Conservation (phyloP, 2,888 invertebrate genomes). For the Homarus gammarus region DNA sequence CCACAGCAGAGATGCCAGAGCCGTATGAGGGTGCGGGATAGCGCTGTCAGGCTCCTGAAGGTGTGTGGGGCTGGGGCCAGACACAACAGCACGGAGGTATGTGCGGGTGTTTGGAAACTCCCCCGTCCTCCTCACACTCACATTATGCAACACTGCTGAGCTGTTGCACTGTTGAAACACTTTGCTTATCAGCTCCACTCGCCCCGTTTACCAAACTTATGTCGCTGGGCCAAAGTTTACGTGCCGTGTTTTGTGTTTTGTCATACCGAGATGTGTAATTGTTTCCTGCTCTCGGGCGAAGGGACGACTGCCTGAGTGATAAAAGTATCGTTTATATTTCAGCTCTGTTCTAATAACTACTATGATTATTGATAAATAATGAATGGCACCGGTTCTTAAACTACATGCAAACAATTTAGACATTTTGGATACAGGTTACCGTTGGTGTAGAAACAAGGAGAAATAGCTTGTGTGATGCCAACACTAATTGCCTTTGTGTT, state of each 20-base stretch:
- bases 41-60: not conserved
- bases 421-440: not conserved
- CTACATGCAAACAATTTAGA: not conserved
- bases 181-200: slow-evolving; percentile 17
- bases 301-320: not conserved
- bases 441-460: no score
- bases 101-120: slow-evolving; percentile 33
- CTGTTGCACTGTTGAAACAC: slow-evolving; percentile 24
- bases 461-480: no score
- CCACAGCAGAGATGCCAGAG: not conserved
- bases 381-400: not conserved
- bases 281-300: slow-evolving; percentile 5
- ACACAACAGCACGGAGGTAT: slow-evolving; percentile 50
- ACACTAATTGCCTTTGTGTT: no score
- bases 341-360: not conserved
- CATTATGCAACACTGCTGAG: slow-evolving; percentile 31
- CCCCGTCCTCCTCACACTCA: not conserved
- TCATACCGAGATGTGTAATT: slow-evolving; percentile 32
- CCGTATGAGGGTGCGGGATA: not conserved
- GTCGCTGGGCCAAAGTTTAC: slow-evolving; percentile 19
- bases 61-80: not conserved
- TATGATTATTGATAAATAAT: not conserved
- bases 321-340: not conserved
- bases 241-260: slow-evolving; percentile 33
- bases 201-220: slow-evolving; percentile 12